Evolutionary conservation across 2,888 invertebrate genomes (phyloP), one percentile per base, ranked within the genome.

Genomic region (Ochropleura plecta): DNA sequence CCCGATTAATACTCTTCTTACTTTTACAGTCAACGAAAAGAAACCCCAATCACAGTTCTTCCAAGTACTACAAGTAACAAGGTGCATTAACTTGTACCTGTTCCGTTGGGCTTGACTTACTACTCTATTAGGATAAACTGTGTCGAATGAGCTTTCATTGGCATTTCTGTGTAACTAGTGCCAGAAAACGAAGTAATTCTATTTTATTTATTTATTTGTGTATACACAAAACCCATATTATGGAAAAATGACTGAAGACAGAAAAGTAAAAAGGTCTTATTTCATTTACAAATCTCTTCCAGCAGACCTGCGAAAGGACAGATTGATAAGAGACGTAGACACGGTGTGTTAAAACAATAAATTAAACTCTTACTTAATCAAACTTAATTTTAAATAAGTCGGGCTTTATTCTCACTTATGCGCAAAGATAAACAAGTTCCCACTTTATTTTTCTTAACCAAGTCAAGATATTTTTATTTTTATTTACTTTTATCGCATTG

Each of bases 401-500:
- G n/a, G 8, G 12, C 8, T 59, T 16, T 30, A 53, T 44, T 67
- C n/a, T 7, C 12, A 42, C 18, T 51, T 46, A 20, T 77, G 40
- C 30, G 16, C 42, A 14, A 68, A 69, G 8, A 75, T 65, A 84
- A 64, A 73, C 70, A 84, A 67, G 82, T 40, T 48, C 46, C 42
- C 60, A 60, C 20, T 81, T 72, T 84, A 84, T 70, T 63, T 84
- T 60, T 57, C 66, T 55, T 72, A 59, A 76, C 51, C 67, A 73
- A 82, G 51, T 62, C 59, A 71, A 69, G 42, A 80, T 80, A 76
- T 75, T 81, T 80, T 79, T 79, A 84, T 85, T 81, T 78, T 78
- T 49, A 86, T 82, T 73, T 42, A 71, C 69, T 86, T 86, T 87
- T 83, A 87, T 86, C 73, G 72, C 72, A 80, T 76, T 74, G 70